Conservation (phyloP, 2,888 invertebrate genomes). For the Ormyrus thymus region DNA sequence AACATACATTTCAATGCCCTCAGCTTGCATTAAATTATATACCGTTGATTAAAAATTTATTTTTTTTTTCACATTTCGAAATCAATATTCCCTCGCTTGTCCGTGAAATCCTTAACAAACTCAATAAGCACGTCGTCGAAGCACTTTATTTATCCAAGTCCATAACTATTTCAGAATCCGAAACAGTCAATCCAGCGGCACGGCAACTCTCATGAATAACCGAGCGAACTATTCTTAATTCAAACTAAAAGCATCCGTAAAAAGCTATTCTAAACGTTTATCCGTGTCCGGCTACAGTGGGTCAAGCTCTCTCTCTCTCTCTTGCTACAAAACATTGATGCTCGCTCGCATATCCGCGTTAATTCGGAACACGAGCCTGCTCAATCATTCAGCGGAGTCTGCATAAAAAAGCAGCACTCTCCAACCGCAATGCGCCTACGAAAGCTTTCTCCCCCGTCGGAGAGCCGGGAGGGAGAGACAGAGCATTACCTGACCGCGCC, state of each 20-base stretch:
- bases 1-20: too few species aligned
- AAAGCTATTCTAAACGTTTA: constrained; percentile 20
- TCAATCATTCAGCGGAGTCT: constrained; percentile 26
- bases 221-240: not conserved
- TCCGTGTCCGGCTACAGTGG: not conserved
- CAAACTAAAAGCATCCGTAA: not conserved
- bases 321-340: not conserved
- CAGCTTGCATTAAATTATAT: too few species aligned
- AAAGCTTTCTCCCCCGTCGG: not conserved
- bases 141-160: too few species aligned
- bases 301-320: not conserved
- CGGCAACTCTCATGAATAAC: not conserved
- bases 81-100: too few species aligned
- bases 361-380: constrained; percentile 3
- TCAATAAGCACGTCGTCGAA: too few species aligned
- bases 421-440: not conserved
- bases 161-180: too few species aligned
- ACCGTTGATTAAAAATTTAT: too few species aligned
- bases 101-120: too few species aligned
- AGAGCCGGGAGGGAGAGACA: too few species aligned
- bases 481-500: too few species aligned
- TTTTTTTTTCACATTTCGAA: too few species aligned
- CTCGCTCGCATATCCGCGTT: not conserved
- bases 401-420: constrained; percentile 5
- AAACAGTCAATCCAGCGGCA: too few species aligned